These are phyloP conservation scores for Monomorium pharaonis DNA, from an alignment of 1,140 invertebrate species.

Conservation along the genomic window DNA sequence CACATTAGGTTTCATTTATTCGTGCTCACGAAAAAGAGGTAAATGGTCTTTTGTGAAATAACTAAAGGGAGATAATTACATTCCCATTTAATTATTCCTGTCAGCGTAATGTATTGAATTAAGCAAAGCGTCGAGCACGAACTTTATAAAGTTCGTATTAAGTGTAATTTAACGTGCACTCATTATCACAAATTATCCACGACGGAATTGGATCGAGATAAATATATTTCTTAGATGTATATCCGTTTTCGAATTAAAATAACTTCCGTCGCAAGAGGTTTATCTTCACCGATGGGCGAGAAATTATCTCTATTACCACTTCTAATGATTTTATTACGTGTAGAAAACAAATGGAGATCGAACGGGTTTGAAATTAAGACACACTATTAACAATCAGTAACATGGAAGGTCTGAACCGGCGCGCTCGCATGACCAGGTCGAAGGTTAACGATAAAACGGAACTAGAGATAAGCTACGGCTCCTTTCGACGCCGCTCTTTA, in stretches of 20 bases:
- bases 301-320: background rate
- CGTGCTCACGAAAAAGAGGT: background rate
- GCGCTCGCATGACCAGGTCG: constrained; percentile 32
- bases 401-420: constrained; percentile 50
- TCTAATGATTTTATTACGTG: background rate
- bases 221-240: background rate
- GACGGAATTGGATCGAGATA: background rate
- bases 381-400: background rate
- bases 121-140: background rate
- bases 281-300: background rate
- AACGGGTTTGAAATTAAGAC: constrained; percentile 12
- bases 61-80: background rate
- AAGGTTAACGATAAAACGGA: constrained; percentile 61
- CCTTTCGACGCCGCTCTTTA: constrained; percentile 45
- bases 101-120: background rate
- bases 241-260: constrained; percentile 10
- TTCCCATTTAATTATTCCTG: background rate
- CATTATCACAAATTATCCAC: background rate
- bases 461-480: constrained; percentile 59
- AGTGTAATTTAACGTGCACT: background rate
- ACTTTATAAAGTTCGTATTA: background rate
- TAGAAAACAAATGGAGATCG: constrained; percentile 22
- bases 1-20: constrained; percentile 42
- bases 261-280: background rate
- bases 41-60: background rate